These are phyloP conservation scores for Biston stratarius DNA, from an alignment of 2,888 invertebrate species.

Conservation along the genomic window DNA sequence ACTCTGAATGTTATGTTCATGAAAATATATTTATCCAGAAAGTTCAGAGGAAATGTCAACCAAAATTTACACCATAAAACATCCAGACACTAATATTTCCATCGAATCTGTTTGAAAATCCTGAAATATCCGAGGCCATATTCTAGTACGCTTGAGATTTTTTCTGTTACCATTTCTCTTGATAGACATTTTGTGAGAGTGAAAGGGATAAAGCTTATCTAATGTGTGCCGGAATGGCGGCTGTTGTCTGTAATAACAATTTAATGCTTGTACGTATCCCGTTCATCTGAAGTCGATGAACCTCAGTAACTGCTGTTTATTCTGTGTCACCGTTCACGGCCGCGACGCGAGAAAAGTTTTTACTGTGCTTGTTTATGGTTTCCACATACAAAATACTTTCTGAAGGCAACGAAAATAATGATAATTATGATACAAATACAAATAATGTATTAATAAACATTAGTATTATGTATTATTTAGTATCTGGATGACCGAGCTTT, in stretches of 20 bases:
- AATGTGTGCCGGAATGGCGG: background rate
- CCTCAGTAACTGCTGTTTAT: background rate
- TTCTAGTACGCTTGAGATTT: background rate
- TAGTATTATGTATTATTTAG: too few species aligned
- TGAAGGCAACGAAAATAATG: background rate
- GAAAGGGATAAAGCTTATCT: background rate
- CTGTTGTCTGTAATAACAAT: slow-evolving; percentile 4
- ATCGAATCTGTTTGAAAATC: slow-evolving; percentile 4
- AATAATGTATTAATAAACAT: too few species aligned
- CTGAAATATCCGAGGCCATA: background rate
- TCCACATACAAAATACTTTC: background rate
- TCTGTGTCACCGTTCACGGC: background rate
- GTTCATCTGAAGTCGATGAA: slow-evolving; percentile 7
- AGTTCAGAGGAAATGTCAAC: slow-evolving; percentile 11
- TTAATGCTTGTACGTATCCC: background rate
- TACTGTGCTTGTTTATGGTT: background rate
- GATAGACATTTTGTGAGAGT: background rate
- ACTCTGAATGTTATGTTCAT: too few species aligned
- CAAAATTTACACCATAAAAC: slow-evolving; percentile 6
- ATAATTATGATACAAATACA: too few species aligned
- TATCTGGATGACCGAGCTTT: too few species aligned
- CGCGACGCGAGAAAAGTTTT: background rate
- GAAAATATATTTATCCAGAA: background rate
- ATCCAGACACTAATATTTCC: background rate
- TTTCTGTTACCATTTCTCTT: background rate